phyloP scores from a whole-genome alignment of 53 echinoderm and acorn worm species.

The Echinarachnius parma region DNA sequence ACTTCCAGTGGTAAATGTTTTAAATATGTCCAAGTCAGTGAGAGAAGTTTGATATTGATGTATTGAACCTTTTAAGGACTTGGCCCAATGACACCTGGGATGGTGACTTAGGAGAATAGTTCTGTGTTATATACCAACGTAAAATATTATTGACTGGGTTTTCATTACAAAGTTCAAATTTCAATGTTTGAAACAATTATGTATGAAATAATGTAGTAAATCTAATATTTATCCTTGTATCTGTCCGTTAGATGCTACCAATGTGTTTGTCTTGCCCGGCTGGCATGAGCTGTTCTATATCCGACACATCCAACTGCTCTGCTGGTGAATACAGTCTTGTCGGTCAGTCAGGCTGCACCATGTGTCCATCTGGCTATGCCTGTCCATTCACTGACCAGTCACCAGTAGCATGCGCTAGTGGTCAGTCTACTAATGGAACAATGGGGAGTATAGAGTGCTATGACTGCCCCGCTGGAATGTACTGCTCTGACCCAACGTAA shows the following conservation, averaged over 20 bases:
- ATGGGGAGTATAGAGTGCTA: slow-evolving; percentile 42
- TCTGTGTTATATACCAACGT: too few relatives aligned
- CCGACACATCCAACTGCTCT: slow-evolving; percentile 47
- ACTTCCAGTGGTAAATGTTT: too few relatives aligned
- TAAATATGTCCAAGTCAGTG: too few relatives aligned
- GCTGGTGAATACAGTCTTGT: slow-evolving; percentile 69
- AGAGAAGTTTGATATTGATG: too few relatives aligned
- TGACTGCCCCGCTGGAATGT: slow-evolving; percentile 71
- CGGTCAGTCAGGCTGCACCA: slow-evolving; percentile 58
- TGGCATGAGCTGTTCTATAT: slow-evolving; percentile 60
- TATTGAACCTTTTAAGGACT: too few relatives aligned
- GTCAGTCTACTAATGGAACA: slow-evolving; percentile 81
- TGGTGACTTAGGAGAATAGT: too few relatives aligned
- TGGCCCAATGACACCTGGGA: too few relatives aligned
- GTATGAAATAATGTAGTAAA: too few relatives aligned
- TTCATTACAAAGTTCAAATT: too few relatives aligned
- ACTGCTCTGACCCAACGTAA: slow-evolving; percentile 76
- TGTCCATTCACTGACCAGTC: slow-evolving; percentile 67
- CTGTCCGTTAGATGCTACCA: slow-evolving; percentile 66
- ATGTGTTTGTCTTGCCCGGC: slow-evolving; percentile 74
- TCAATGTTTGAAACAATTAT: too few relatives aligned
- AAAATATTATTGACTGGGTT: too few relatives aligned
- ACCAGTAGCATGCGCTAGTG: slow-evolving; percentile 65
- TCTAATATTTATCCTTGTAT: too few relatives aligned
- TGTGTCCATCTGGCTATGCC: slow-evolving; percentile 79